phyloP scores from a whole-genome alignment of 2,797 vertebrate genomes.

The Ceryle rudis region DNA sequence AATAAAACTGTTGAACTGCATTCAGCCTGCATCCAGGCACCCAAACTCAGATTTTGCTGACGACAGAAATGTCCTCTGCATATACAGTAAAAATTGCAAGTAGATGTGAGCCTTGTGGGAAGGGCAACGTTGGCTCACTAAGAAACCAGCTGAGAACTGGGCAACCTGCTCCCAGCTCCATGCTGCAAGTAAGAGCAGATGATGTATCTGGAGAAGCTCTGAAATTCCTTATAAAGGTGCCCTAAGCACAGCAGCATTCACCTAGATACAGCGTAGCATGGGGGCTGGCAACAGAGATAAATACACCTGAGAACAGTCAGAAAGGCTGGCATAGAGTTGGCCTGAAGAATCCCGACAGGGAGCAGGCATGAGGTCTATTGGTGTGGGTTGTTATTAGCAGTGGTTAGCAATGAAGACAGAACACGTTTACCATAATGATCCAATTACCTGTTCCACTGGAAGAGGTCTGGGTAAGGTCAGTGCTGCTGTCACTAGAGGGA shows the following conservation, averaged over 20 bases:
- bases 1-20: background rate
- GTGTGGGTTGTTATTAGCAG: background rate
- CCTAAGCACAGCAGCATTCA: background rate
- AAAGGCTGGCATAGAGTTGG: background rate
- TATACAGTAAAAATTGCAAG: background rate
- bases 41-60: background rate
- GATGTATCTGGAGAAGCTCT: background rate
- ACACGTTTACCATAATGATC: rapidly evolving
- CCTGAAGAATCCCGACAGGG: background rate
- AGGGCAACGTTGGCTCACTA: background rate
- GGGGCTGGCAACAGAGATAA: background rate
- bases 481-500: conserved; percentile 89
- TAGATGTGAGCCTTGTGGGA: background rate
- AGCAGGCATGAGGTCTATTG: rapidly evolving
- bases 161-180: background rate
- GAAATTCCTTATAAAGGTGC: background rate
- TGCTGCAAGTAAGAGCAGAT: background rate
- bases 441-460: conserved; percentile 90
- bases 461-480: conserved; percentile 92
- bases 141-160: background rate
- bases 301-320: background rate
- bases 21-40: background rate
- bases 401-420: background rate
- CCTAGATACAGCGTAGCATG: background rate
- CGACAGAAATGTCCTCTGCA: background rate